Percentiles rank a stretch among this genome's conserved stretches.
These are phyloP conservation scores for Meloidogyne exigua DNA, from an alignment of 1,140 invertebrate species.

Conservation along the genomic window DNA sequence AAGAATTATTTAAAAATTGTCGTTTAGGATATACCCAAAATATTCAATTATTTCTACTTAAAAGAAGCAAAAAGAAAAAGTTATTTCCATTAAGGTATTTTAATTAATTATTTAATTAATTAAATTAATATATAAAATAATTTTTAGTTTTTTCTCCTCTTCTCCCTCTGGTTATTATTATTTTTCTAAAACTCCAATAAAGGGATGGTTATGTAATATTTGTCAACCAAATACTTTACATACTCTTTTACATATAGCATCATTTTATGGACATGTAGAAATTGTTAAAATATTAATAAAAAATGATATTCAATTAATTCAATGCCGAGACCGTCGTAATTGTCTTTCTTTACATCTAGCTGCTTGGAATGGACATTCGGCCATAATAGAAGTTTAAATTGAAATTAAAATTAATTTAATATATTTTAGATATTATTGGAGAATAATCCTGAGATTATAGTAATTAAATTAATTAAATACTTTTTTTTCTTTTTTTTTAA, in stretches of 20 bases:
- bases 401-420: conserved; percentile 73
- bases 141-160: no score
- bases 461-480: conserved; percentile 7
- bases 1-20: conserved; percentile 42
- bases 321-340: conserved; percentile 83
- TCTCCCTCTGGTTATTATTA: conserved; percentile 21
- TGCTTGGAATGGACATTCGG: conserved; percentile 87
- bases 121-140: no score
- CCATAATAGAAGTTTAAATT: conserved; percentile 89
- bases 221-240: conserved; percentile 74
- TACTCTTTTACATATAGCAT: conserved; percentile 87
- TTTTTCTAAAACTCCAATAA: conserved; percentile 12
- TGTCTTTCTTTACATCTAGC: conserved; percentile 89
- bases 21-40: conserved; percentile 27
- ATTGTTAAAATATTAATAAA: conserved; percentile 68
- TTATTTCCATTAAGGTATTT: conserved; percentile 31
- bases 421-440: conserved; percentile 50
- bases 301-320: conserved; percentile 6
- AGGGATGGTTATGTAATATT: conserved; percentile 45
- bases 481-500: neutral
- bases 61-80: conserved; percentile 32
- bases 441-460: conserved; percentile 32
- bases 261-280: conserved; percentile 87
- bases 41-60: conserved; percentile 32
- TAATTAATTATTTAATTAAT: conserved; percentile 18